Base-by-base conservation (phyloP, 2,113 vertebrate species). In the Strix uralensis region DNA sequence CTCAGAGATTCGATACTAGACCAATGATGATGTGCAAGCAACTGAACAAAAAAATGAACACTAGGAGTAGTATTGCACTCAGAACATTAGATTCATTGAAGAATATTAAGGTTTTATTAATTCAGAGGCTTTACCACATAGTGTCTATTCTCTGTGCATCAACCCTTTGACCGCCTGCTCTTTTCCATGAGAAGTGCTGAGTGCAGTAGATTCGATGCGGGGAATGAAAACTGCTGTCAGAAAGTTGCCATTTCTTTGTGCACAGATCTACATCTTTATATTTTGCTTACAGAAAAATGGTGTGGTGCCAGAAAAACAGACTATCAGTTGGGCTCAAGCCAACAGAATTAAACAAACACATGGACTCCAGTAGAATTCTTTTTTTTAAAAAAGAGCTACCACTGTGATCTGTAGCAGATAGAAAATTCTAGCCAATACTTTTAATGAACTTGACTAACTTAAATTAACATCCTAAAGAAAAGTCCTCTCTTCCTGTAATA, bases 91-190 rank as follows among this genome's bases (percentile, higher is more conserved):
- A 77, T 73, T 88, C 1, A 70, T 38, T 54, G 75, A 77, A 65
- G 36, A 77, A 54, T 86, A 66, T 81, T 70, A 90, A 66, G 30
- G 5, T 73, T 95, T 88, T 70, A 86, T 91, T 88, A 83, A 96
- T 94, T 83, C 55, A 86, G 46, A 77, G 13, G 5, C 36, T 92
- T 86, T 62, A 66, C 32, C 54, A 88, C 91, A 54, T 32, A 88
- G 15, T 62, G 42, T 70, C 67, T 94, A 46, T 71, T 84, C 34
- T 86, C 49, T 88, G 29, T 91, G 29, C 61, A 86, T 62, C 83
- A 96, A 10, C 30, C 7, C 27, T 61, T 75, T 82, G 58, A 77
- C 74, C 3, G 7, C n/a, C 46, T 93, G 58, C 34, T 65, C 20
- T 66, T 80, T 92, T 65, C 71, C 26, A 51, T 1, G 2, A 69